These are phyloP conservation scores for Stomorhina lunata DNA, from an alignment of 2,888 invertebrate genomes.

Conservation along the genomic window DNA sequence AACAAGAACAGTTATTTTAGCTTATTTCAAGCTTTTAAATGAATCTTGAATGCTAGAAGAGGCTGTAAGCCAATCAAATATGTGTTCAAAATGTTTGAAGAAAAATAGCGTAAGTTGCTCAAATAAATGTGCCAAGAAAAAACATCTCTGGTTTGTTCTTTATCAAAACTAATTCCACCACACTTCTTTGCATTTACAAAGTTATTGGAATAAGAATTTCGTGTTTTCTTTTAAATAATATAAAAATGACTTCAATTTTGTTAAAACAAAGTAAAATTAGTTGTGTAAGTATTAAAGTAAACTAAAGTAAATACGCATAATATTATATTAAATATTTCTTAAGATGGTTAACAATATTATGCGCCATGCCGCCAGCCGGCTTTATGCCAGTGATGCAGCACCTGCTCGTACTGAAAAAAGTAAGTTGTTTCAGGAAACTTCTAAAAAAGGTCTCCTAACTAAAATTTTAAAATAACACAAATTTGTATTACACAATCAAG, in stretches of 20 bases:
- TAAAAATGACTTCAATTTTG: constrained; percentile 33
- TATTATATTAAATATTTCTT: background rate
- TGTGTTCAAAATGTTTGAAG: too few relatives aligned
- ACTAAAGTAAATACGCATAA: background rate
- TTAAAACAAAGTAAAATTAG: constrained; percentile 26
- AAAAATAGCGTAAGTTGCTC: too few relatives aligned
- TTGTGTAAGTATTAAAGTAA: constrained; percentile 14
- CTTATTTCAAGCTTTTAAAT: too few relatives aligned
- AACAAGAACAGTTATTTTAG: too few relatives aligned
- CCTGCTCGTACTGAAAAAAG: constrained; percentile 65
- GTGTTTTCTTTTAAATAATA: background rate
- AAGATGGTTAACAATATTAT: constrained; percentile 17
- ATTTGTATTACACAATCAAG: constrained; percentile 78
- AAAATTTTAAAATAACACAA: background rate
- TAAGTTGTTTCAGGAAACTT: constrained; percentile 38
- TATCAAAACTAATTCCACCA: too few relatives aligned
- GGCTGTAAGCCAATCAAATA: too few relatives aligned
- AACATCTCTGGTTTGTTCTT: too few relatives aligned
- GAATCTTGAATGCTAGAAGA: too few relatives aligned
- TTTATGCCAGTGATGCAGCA: constrained; percentile 36
- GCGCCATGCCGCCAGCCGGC: constrained; percentile 15
- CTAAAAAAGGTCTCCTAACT: background rate
- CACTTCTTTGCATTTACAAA: background rate
- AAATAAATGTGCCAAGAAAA: too few relatives aligned
- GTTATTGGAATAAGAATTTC: background rate